phyloP scores from a whole-genome alignment of 2,888 invertebrate genomes.

The Tineola bisselliella region DNA sequence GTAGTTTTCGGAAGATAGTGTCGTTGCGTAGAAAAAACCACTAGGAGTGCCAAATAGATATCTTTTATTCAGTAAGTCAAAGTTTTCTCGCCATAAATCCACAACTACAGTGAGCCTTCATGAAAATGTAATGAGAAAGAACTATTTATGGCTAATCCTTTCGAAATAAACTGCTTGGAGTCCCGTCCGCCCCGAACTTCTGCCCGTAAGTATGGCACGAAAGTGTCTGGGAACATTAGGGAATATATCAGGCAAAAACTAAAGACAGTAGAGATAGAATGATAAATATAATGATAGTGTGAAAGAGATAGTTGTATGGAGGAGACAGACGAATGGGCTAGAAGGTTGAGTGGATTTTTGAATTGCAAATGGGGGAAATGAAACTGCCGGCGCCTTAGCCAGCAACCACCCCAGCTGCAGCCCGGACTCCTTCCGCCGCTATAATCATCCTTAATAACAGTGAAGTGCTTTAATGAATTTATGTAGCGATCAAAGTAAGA shows the following conservation, averaged over 20 bases:
- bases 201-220: constrained; percentile 41
- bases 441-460: constrained; percentile 60
- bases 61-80: constrained; percentile 65
- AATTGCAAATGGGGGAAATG: constrained; percentile 65
- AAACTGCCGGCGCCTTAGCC: constrained; percentile 42
- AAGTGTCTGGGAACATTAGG: constrained; percentile 34
- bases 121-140: constrained; percentile 63
- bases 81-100: constrained; percentile 62
- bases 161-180: constrained; percentile 54
- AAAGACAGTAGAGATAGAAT: constrained; percentile 29
- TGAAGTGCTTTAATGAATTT: constrained; percentile 57
- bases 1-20: constrained; percentile 22
- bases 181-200: constrained; percentile 38
- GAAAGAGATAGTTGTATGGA: constrained; percentile 28
- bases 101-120: constrained; percentile 51
- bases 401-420: constrained; percentile 29
- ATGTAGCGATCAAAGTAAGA: constrained; percentile 49
- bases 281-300: constrained; percentile 22
- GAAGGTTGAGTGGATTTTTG: constrained; percentile 53
- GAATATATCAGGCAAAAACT: constrained; percentile 40
- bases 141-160: constrained; percentile 67
- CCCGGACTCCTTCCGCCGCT: constrained; percentile 41
- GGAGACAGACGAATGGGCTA: constrained; percentile 33
- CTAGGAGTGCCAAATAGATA: constrained; percentile 43
- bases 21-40: constrained; percentile 22